phyloP scores from a whole-genome alignment of 2,797 vertebrate species.

The Poecilia picta region DNA sequence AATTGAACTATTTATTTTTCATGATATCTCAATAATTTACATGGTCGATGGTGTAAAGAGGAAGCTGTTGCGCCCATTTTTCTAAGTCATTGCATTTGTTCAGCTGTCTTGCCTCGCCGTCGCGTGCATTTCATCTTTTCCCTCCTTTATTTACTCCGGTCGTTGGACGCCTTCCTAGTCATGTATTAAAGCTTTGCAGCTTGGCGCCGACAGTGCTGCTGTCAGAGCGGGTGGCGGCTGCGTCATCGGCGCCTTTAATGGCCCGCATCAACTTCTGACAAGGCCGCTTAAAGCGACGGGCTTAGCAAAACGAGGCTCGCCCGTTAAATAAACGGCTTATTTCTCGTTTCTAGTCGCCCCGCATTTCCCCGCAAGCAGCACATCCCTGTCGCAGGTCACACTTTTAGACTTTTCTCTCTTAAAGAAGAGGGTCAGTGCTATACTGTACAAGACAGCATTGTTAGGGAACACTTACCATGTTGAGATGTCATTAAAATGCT shows the following conservation, averaged over 20 bases:
- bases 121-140: conserved; percentile 73
- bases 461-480: conserved; percentile 71
- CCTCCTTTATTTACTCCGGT: conserved; percentile 76
- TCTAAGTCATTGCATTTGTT: conserved; percentile 80
- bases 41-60: conserved; percentile 77
- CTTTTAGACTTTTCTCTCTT: conserved; percentile 58
- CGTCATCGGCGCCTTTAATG: conserved; percentile 72
- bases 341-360: conserved; percentile 52
- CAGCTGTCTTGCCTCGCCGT: conserved; percentile 75
- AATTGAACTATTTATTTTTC: conserved; percentile 78
- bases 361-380: conserved; percentile 39
- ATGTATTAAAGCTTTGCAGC: conserved; percentile 73
- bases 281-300: conserved; percentile 66
- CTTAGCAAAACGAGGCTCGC: conserved; percentile 61
- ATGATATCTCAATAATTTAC: conserved; percentile 81
- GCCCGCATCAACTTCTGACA: conserved; percentile 70
- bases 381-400: conserved; percentile 39
- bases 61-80: conserved; percentile 72
- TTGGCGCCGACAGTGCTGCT: conserved; percentile 65
- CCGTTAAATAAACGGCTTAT: conserved; percentile 61
- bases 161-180: conserved; percentile 78
- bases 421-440: conserved; percentile 62
- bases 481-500: conserved; percentile 75
- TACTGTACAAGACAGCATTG: conserved; percentile 64
- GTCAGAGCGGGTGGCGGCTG: conserved; percentile 45